Conservation (phyloP, 2,113 vertebrate species). For the Hippopotamus amphibius region DNA sequence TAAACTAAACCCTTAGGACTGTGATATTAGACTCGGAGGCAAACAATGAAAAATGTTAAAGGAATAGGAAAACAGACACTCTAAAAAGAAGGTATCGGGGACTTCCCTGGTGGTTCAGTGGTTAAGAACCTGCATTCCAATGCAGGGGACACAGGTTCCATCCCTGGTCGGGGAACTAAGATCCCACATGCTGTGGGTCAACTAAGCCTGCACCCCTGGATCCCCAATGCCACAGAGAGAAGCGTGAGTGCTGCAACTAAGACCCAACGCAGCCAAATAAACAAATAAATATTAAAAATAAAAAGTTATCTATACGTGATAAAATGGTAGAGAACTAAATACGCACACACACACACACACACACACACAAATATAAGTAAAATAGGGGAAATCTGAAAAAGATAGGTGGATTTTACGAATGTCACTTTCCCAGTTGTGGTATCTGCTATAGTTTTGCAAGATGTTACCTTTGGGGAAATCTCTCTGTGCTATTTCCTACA, state of each 20-base stretch:
- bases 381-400: neutral
- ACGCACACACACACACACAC: neutral
- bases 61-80: neutral
- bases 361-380: neutral
- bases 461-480: neutral
- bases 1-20: neutral
- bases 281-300: no score
- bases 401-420: no score
- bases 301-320: neutral
- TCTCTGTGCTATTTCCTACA: neutral
- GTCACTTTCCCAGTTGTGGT: neutral
- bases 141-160: no score
- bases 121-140: no score
- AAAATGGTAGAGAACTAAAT: neutral
- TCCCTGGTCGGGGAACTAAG: no score
- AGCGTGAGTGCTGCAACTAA: no score
- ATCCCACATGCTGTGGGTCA: no score
- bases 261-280: no score
- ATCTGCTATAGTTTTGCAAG: neutral
- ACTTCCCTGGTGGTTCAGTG: no score
- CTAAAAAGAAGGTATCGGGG: neutral
- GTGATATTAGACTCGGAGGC: neutral
- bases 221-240: no score
- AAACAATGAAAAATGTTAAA: neutral
- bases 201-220: no score